Evolutionary conservation across 2,113 vertebrate species (phyloP).

Genomic region (Mesoclemmys tuberculata): DNA sequence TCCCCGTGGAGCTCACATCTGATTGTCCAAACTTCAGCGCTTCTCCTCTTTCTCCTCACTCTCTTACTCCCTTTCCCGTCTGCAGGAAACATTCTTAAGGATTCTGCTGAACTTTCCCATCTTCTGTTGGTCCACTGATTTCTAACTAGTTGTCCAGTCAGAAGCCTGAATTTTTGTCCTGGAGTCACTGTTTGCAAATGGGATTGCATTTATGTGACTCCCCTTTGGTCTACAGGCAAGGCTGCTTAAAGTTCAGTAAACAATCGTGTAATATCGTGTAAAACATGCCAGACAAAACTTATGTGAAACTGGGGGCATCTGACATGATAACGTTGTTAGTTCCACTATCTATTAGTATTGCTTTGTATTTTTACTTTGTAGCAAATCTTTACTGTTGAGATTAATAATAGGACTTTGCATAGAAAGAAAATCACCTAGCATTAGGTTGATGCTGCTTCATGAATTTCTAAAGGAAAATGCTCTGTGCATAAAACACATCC

Average conservation of each 20-base stretch:
- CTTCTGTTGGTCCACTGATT: too few relatives aligned
- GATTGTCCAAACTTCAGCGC: neutral
- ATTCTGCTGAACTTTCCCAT: neutral
- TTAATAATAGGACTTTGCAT: neutral
- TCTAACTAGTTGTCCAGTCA: too few relatives aligned
- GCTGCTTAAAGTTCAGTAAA: neutral
- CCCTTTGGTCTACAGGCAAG: too few relatives aligned
- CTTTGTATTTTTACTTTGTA: neutral
- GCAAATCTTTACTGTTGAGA: neutral
- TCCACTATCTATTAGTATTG: neutral
- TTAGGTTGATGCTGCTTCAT: neutral
- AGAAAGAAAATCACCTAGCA: accelerated
- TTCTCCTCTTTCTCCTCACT: neutral
- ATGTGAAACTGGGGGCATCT: neutral
- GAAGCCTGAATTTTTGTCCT: too few relatives aligned
- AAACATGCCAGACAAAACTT: neutral
- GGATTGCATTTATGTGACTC: neutral
- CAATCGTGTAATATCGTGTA: neutral
- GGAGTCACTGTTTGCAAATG: neutral
- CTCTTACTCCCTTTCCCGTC: neutral
- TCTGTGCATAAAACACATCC: neutral
- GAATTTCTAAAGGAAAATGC: neutral
- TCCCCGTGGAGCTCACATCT: neutral
- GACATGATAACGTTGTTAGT: neutral
- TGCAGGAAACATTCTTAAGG: neutral